phyloP scores from a whole-genome alignment of 2,797 vertebrate genomes.

The Coendou prehensilis region DNA sequence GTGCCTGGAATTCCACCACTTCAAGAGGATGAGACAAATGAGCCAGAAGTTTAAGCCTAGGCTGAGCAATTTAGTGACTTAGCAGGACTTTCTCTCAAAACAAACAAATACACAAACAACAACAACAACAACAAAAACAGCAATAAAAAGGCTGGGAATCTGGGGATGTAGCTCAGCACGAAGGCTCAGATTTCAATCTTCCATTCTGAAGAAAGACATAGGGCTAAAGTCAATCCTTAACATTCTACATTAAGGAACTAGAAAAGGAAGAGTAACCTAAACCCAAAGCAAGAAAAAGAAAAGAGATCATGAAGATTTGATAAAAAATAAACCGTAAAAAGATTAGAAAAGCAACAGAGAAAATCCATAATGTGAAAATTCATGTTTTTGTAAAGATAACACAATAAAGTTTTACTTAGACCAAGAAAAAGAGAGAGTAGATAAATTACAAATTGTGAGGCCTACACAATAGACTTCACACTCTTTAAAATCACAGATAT shows the following conservation, averaged over 20 bases:
- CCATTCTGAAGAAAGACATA: background rate
- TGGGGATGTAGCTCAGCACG: background rate
- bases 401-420: background rate
- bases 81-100: background rate
- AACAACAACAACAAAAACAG: background rate
- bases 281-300: background rate
- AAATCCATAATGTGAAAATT: background rate
- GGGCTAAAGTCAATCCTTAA: background rate
- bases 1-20: background rate
- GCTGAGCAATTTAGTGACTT: background rate
- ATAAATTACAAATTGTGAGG: background rate
- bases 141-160: background rate
- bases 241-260: background rate
- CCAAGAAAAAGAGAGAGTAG: background rate
- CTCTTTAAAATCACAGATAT: background rate
- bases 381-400: background rate
- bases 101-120: background rate
- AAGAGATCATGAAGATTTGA: background rate
- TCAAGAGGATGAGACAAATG: background rate
- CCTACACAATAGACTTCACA: background rate
- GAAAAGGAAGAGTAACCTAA: background rate
- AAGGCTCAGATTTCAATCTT: background rate
- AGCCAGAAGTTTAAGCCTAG: background rate
- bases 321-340: background rate
- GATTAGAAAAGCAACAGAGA: constrained; percentile 17